Percentiles rank a stretch among this genome's conserved stretches.
Conservation (phyloP, 2,797 vertebrate genomes). For the Pristis pectinata region DNA sequence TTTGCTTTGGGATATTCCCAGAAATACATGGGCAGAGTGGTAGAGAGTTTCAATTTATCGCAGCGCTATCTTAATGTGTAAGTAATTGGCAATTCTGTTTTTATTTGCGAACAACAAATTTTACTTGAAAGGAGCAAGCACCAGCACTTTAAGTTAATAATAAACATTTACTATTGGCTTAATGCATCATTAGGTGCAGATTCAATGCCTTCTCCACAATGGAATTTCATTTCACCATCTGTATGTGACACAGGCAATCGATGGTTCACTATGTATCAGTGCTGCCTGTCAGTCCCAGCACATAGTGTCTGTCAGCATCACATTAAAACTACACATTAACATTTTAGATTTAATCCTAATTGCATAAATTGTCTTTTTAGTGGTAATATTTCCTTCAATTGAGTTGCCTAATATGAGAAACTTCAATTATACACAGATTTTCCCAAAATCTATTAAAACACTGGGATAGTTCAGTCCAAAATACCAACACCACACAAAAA, state of each 20-base stretch:
- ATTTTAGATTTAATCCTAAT: not conserved
- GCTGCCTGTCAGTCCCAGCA: not conserved
- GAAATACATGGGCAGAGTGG: not conserved
- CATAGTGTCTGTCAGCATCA: not conserved
- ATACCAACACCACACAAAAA: no score
- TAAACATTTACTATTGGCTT: not conserved
- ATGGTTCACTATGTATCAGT: no score
- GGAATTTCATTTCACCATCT: not conserved
- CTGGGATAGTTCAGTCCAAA: conserved; percentile 51
- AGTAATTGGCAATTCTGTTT: conserved; percentile 26
- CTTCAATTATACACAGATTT: not conserved
- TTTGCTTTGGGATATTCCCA: not conserved
- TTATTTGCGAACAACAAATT: conserved; percentile 26
- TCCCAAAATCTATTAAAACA: conserved; percentile 47
- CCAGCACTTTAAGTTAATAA: not conserved
- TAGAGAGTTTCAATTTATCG: not conserved
- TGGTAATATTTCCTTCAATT: not conserved
- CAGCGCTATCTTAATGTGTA: not conserved
- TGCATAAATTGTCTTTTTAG: not conserved
- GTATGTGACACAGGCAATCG: not conserved
- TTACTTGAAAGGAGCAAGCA: not conserved
- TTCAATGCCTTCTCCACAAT: not conserved
- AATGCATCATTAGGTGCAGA: conserved; percentile 8
- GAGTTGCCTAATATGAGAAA: not conserved
- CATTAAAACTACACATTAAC: not conserved